A percentile compares a stretch with the other conserved stretches of the same genome.
Conservation (phyloP, 1,140 invertebrate species). For the Drosophila jambulina region DNA sequence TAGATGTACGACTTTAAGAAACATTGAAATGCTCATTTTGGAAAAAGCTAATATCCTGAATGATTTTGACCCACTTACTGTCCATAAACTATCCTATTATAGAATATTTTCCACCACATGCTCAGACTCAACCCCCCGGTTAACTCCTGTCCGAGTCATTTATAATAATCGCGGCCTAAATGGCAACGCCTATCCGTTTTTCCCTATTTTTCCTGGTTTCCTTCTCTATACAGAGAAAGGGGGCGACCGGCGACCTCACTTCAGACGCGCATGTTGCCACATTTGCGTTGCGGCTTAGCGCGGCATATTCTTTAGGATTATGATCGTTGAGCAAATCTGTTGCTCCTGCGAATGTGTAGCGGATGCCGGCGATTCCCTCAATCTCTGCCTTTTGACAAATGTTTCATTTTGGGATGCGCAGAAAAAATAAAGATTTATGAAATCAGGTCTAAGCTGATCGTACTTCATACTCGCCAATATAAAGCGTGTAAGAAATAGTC, state of each 20-base stretch:
- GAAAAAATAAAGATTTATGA: slow-evolving; percentile 5
- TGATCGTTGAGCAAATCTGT: slow-evolving; percentile 85
- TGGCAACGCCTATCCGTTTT: slow-evolving; percentile 36
- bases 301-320: slow-evolving; percentile 79
- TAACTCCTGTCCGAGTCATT: slow-evolving; percentile 34
- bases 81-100: slow-evolving; percentile 71
- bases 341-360: slow-evolving; percentile 73
- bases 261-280: slow-evolving; percentile 82
- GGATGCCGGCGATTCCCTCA: slow-evolving; percentile 48
- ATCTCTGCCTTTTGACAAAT: slow-evolving; percentile 71
- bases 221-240: slow-evolving; percentile 6
- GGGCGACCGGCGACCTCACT: slow-evolving; percentile 61
- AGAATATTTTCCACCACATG: slow-evolving; percentile 16
- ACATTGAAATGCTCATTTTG: not conserved
- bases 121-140: slow-evolving; percentile 4
- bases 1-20: slow-evolving; percentile 9
- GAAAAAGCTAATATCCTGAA: slow-evolving; percentile 32
- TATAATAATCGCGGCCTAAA: slow-evolving; percentile 39
- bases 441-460: slow-evolving; percentile 15
- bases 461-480: not conserved
- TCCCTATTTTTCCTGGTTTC: slow-evolving; percentile 5
- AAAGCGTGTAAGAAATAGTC: not conserved
- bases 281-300: slow-evolving; percentile 85
- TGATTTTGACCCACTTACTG: slow-evolving; percentile 71
- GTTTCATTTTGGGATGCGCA: slow-evolving; percentile 49